Base-by-base conservation (phyloP, 2,888 invertebrate genomes). In the Parelbella ahira region DNA sequence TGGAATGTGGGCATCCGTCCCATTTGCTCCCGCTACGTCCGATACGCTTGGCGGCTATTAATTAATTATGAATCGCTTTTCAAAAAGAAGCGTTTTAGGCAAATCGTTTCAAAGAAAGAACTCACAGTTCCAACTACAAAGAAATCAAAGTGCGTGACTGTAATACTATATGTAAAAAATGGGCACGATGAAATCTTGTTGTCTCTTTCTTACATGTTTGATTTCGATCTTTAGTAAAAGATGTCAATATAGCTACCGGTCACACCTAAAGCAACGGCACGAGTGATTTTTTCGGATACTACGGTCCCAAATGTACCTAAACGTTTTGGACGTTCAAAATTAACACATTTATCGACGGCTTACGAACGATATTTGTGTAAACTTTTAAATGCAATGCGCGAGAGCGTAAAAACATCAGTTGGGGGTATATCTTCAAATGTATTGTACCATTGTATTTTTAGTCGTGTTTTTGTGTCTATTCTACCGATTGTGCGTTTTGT, bases 1-100 rank as follows among this genome's bases (percentile, higher is more conserved):
- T 81, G 82, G 78, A 72, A 83, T 83, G 83, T 74, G 76, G 73
- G 65, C 72, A 71, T 77, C 72, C 77, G 68, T 72, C 68, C 77
- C 73, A 69, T 74, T 77, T 67, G 65, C 68, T 64, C 62, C 66
- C 56, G 20, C 59, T 50, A 63, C 41, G 62, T 68, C 68, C 75
- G 76, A 78, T 76, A 71, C 71, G 75, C 71, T 68, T 59, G 54
- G 59, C 66, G 61, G 51, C 63, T 62, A 62, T 73, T 72, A 72
- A 80, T 81, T 81, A 79, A 79, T 79, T 75, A 15, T 15, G 15
- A 15, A 15, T 15, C 15, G 15, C 4, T 15, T 15, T 15, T 4
- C 15, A 15, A 3, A 15, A 15, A 15, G 4, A 4, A 2, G 15
- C 2, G 15, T 15, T 15, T 15, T 4, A 4, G 4, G 4, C 15